Evolutionary conservation across 2,797 vertebrate genomes (phyloP), one percentile per base, ranked within the genome.

Genomic region (Chelmon rostratus): DNA sequence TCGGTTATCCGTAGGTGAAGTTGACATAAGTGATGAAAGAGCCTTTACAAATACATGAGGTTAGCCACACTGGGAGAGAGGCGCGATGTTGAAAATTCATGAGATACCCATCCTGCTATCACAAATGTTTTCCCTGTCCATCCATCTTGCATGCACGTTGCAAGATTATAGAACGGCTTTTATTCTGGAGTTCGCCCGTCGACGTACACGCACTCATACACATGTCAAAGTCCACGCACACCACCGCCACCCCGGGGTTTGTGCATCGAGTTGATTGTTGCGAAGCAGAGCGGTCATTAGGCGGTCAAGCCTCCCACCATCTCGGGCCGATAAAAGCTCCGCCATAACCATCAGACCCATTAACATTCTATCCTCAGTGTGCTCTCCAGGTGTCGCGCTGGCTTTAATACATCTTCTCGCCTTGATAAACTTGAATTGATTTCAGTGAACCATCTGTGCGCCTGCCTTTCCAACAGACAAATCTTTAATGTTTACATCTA

Each of bases 11-110:
- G 42, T 54, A 72, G 75, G 59, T 72, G 64, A 80, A 74, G 75
- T 40, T 84, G 84, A 90, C 86, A 81, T 58, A 68, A 52, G 64
- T 78, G 72, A 86, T 87, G 76, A 91, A 84, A 81, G 69, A 84
- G 57, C 61, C 83, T 86, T 80, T 82, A 83, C 82, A 78, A 81
- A 89, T 71, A 86, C 83, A 90, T 63, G 54, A 81, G 80, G 74
- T 83, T 76, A 67, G 46, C 83, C 64, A 68, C 81, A 79, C 73
- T 57, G 47, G 40, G 59, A 75, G 67, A 69, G 79, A 75, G 73
- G 57, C 79, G 69, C 59, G 59, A 72, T 70, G 83, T 82, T 91
- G 84, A 86, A 88, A 91, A 90, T 88, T 80, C 87, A 90, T 88
- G 79, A 85, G 73, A 73, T 66, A 68, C 76, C 68, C 68, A 78